Evolutionary conservation across 2,888 invertebrate genomes (phyloP), one percentile per base, ranked within the genome.

Genomic region (Xylota segnis): DNA sequence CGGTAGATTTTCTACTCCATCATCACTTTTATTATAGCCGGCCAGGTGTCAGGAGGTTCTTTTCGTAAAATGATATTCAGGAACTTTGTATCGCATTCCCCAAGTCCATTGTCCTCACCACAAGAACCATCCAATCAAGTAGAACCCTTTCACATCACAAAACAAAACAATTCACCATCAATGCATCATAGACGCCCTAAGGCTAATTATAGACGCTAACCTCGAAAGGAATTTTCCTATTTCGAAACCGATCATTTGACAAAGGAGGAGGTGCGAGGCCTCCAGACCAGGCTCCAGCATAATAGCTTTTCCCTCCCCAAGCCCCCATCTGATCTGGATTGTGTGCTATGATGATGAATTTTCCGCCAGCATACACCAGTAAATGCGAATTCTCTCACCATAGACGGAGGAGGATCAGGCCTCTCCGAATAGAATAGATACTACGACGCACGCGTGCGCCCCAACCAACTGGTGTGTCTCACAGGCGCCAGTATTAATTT

Each of bases 401-500:
- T n/a, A n/a, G 10, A 29, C n/a, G n/a, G 7, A 72, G 37, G 40
- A 61, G 50, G 34, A 37, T 27, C 34, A 6, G 9, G 27, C 59
- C 16, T 5, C 10, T 32, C 32, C 23, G 27, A 9, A 23, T 23
- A 59, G 37, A 37, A 37, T 37, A 76, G 59, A 81, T 66, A 58
- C n/a, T n/a, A n/a, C n/a, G n/a, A n/a, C 43, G 68, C 56, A 65
- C 83, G 79, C 79, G 79, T 75, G 83, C 71, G 58, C 75, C 43
- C 23, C 23, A 23, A 23, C 68, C 70, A 79, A 70, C 75, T 81
- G 81, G 82, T 61, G 68, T 86, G 82, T 72, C 76, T 86, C 47
- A 43, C 61, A 86, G 82, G 86, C 86, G 86, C 86, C 86, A 86
- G 82, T 77, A 86, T 86, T 77, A 86, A 86, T 86, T 86, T 86